Evolutionary conservation across 2,888 invertebrate species (phyloP), one percentile per base, ranked within the genome.

Genomic region (Platycheirus rosarum): DNA sequence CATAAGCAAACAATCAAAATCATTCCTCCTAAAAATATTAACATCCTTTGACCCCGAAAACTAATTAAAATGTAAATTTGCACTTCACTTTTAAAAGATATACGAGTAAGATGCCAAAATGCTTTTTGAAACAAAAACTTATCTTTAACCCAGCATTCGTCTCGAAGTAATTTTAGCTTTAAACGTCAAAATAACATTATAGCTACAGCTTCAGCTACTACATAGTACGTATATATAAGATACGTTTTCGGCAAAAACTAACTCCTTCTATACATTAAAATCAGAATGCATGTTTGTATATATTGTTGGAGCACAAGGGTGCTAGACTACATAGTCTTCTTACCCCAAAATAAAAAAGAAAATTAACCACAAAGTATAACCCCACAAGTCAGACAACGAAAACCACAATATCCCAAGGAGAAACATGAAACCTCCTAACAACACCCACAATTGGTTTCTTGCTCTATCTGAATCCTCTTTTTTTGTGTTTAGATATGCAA

Each of bases 401-500:
- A 68, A 79, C 78, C 78, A 55, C 68, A 68, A 68, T 40, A 32
- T 66, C 60, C 8, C n/a, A 37, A 71, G 42, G 44, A 60, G 29
- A 40, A 53, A 49, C 66, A 66, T 44, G 18, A 44, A 57, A 57
- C 55, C 55, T 18, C 49, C 57, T 53, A 16, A 48, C 29, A 13
- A 35, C 53, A 26, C 53, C 26, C 53, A 32, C 37, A 26, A 62
- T n/a, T 46, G 68, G 44, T 69, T 53, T 68, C 60, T 60, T 66
- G 71, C 71, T 66, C 46, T 66, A 78, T 66, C 71, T 53, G 51
- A 40, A 66, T n/a, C n/a, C n/a, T 79, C 40, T 62, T 71, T 46
- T 40, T 40, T 55, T 14, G 9, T 55, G 1, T 48, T 9, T 18
- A 16, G 8, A 40, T 44, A 44, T 60, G 26, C 60, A 60, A 60